phyloP scores from a whole-genome alignment of 2,888 invertebrate species.

The Lepidochitona cinerea region DNA sequence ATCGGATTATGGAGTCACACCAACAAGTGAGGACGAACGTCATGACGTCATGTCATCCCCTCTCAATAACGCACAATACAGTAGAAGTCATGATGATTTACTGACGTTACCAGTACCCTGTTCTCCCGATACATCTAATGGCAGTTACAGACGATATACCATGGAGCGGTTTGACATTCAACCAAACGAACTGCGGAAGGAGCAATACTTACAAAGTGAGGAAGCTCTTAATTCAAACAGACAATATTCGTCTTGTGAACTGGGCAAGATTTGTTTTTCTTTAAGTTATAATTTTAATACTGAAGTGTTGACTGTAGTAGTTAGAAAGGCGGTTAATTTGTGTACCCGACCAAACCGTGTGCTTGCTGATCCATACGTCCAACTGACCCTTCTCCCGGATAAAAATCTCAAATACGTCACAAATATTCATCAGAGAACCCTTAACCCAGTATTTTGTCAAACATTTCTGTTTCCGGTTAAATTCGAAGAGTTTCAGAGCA shows the following conservation, averaged over 20 bases:
- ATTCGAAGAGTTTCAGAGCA: background rate
- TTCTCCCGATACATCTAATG: background rate
- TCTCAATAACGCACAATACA: background rate
- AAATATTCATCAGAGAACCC: background rate
- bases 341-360: background rate
- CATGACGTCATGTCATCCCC: background rate
- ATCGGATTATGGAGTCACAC: background rate
- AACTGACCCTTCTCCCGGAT: background rate
- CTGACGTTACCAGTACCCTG: too few species aligned
- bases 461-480: background rate
- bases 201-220: background rate
- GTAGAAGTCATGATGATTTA: background rate
- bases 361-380: background rate
- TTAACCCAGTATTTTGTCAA: background rate
- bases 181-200: background rate
- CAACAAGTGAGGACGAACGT: background rate
- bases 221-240: background rate
- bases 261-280: background rate
- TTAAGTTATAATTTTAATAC: background rate
- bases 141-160: background rate
- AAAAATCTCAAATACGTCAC: background rate
- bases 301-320: background rate
- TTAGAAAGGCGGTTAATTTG: background rate
- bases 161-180: constrained; percentile 1
- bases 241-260: background rate